Percentiles rank a stretch among this genome's conserved stretches.
phyloP scores from a whole-genome alignment of 1,140 invertebrate genomes.

The Ips nitidus region DNA sequence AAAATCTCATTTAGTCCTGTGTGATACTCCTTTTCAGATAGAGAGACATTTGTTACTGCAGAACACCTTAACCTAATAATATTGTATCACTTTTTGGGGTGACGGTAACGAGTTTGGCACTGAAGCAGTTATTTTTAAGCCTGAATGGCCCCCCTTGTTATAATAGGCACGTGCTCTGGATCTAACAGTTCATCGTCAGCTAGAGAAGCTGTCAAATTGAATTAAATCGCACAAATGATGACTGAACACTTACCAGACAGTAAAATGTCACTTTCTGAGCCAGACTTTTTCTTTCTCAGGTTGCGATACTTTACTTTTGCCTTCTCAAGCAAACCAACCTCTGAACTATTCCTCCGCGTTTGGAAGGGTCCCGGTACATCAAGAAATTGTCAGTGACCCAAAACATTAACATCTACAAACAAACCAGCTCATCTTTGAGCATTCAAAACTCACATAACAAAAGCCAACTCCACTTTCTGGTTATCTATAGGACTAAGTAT shows the following conservation, averaged over 20 bases:
- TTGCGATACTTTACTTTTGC: conserved; percentile 57
- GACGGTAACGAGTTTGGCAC: conserved; percentile 1
- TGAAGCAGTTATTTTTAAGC: conserved; percentile 7
- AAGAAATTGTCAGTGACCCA: conserved; percentile 84
- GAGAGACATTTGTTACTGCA: too few relatives aligned
- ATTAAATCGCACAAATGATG: conserved; percentile 34
- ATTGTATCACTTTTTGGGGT: too few relatives aligned
- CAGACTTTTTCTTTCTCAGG: conserved; percentile 44
- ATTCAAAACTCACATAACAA: conserved; percentile 68
- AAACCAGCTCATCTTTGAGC: not conserved
- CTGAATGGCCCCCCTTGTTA: conserved; percentile 2
- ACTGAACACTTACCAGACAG: conserved; percentile 57
- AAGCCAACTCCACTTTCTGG: conserved; percentile 68
- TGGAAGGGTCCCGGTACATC: conserved; percentile 57
- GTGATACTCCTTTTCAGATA: too few relatives aligned
- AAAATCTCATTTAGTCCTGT: too few relatives aligned
- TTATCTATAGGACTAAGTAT: conserved; percentile 72
- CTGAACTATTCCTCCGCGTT: conserved; percentile 40
- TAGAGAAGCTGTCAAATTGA: conserved; percentile 4
- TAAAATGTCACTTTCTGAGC: conserved; percentile 57
- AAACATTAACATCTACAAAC: conserved; percentile 75
- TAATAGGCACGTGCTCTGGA: conserved; percentile 33
- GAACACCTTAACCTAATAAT: too few relatives aligned
- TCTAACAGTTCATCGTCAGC: conserved; percentile 40
- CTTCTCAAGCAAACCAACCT: conserved; percentile 49